Evolutionary conservation across 2,797 vertebrate genomes (phyloP), one percentile per base, ranked within the genome.

Genomic region (Sphenopsis melanotis): DNA sequence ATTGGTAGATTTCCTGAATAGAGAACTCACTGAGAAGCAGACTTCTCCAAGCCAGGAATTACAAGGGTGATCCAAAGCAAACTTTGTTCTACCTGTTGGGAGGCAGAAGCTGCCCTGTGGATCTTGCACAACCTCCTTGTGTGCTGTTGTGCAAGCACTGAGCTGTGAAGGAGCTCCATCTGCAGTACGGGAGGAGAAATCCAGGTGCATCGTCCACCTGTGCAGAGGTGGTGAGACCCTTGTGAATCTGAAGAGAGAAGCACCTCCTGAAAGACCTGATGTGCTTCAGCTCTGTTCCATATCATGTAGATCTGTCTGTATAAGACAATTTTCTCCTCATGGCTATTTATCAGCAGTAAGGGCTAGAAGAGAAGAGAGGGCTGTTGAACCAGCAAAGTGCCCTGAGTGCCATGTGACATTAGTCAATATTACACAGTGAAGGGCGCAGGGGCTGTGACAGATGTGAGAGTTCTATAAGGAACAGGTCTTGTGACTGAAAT

Each of bases 171-270:
- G 22, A 3, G 3, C 20, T 68, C 56, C 24, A 39, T n/a, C 44
- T 66, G 41, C 76, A 83, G 39, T 63, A 42, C 0, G 0, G 10
- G 47, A 55, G 53, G 21, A 86, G 65, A 81, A 86, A 68, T 44
- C 21, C 32, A 37, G 23, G 23, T 34, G 26, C 6, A 34, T 55
- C 0, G 0, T 55, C 15, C 23, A 32, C 41, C 36, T 44, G 2
- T 16, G n/a, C 26, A 53, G 32, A 60, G 14, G 26, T 13, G 17
- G n/a, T 50, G n/a, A 87, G 42, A 66, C 5, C 21, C 16, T 32
- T 47, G 32, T 34, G 41, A 55, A 66, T 37, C 34, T 44, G 18
- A 85, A 71, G 42, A 46, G n/a, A 50, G 21, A 64, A 57, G 12
- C 6, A 23, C 30, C n/a, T 37, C 19, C 47, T 83, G 70, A 83